These are phyloP conservation scores for Cydia strobilella DNA, from an alignment of 1,140 invertebrate species.

Conservation along the genomic window DNA sequence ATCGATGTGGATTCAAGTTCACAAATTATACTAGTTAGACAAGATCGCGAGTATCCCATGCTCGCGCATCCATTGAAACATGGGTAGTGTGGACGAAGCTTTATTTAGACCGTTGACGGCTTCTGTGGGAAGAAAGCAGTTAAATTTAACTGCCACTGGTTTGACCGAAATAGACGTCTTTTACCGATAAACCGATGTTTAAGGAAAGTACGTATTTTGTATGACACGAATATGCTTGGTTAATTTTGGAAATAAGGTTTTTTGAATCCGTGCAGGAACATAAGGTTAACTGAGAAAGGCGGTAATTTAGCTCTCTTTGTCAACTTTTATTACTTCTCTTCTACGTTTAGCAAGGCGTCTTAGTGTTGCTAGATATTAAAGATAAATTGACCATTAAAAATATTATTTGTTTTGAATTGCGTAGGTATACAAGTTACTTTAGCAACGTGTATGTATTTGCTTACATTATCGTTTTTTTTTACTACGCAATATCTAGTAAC, in stretches of 20 bases:
- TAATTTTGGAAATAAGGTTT: not conserved
- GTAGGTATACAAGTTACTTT: too few species aligned
- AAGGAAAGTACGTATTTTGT: not conserved
- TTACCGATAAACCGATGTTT: not conserved
- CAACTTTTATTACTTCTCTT: too few species aligned
- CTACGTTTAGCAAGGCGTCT: too few species aligned
- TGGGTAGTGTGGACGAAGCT: constrained; percentile 7
- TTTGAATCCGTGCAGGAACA: too few species aligned
- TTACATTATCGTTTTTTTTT: not conserved
- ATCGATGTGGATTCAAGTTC: not conserved
- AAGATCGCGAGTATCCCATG: not conserved
- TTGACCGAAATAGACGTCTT: not conserved
- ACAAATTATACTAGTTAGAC: not conserved
- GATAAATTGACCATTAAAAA: too few species aligned
- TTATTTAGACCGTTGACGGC: not conserved
- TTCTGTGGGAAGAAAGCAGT: constrained; percentile 22
- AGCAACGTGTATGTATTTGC: too few species aligned
- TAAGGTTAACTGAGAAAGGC: too few species aligned
- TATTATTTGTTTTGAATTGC: too few species aligned
- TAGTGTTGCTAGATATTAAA: too few species aligned
- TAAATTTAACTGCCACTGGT: constrained; percentile 17
- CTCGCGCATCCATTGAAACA: not conserved
- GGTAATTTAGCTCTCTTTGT: too few species aligned
- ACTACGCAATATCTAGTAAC: not conserved
- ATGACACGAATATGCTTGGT: not conserved